Evolutionary conservation across 2,888 invertebrate genomes (phyloP).

Genomic region (Colletes collaris): DNA sequence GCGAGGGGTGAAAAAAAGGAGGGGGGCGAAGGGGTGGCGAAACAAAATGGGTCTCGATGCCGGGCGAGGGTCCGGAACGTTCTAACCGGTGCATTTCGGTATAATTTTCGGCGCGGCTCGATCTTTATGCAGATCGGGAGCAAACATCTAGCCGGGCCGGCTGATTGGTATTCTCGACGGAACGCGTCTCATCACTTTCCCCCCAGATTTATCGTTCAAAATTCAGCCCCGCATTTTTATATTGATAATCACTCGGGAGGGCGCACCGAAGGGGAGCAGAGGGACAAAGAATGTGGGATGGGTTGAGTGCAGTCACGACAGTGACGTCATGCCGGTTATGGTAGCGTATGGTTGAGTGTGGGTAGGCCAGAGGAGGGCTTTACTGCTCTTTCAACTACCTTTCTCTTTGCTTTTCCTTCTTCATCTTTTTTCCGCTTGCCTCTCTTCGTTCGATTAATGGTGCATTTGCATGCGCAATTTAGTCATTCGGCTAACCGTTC

Average conservation of each 20-base stretch:
- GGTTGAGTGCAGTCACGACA: constrained; percentile 76
- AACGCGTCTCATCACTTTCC: constrained; percentile 73
- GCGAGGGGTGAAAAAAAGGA: constrained; percentile 46
- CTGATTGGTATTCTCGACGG: constrained; percentile 77
- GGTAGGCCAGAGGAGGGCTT: constrained; percentile 71
- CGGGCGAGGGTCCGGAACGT: constrained; percentile 31
- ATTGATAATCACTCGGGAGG: constrained; percentile 73
- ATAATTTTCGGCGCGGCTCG: constrained; percentile 74
- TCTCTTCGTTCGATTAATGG: constrained; percentile 46
- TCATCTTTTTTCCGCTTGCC: constrained; percentile 6
- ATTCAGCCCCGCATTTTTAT: constrained; percentile 77
- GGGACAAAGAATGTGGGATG: constrained; percentile 77
- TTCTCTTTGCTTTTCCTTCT: constrained; percentile 45
- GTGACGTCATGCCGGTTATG: constrained; percentile 78
- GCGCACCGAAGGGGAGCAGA: constrained; percentile 40
- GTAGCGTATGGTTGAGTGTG: constrained; percentile 73
- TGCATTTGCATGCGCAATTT: constrained; percentile 52
- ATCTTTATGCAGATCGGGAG: constrained; percentile 80
- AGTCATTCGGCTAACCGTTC: constrained; percentile 47
- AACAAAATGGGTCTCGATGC: constrained; percentile 41
- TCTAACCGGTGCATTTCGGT: constrained; percentile 68
- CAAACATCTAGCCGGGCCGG: constrained; percentile 78
- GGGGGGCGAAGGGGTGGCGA: not conserved
- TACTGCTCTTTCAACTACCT: constrained; percentile 59
- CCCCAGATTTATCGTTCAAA: constrained; percentile 78